Percentiles rank a stretch among this genome's conserved stretches.
Evolutionary conservation across 2,797 vertebrate species (phyloP).

Genomic region (Melanogrammus aeglefinus): DNA sequence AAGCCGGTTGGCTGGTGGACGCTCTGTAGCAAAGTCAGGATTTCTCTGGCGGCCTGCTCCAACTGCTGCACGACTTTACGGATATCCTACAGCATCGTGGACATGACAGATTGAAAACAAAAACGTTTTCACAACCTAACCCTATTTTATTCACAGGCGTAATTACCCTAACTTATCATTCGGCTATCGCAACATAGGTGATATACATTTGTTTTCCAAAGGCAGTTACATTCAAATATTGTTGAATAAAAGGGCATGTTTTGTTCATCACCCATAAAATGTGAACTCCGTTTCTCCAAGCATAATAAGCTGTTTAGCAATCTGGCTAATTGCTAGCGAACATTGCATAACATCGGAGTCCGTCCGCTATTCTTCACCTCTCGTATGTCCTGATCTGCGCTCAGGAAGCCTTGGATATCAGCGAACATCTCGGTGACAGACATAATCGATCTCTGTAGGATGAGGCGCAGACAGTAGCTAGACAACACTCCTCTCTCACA

Average conservation of each 20-base stretch:
- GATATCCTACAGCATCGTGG: constrained; percentile 80
- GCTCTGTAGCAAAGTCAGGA: constrained; percentile 90
- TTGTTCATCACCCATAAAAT: too few species aligned
- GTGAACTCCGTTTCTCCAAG: too few species aligned
- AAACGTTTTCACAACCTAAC: too few species aligned
- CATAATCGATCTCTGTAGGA: constrained; percentile 62
- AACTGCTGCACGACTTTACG: constrained; percentile 90
- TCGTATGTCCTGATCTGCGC: constrained; percentile 90
- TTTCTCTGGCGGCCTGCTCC: constrained; percentile 94
- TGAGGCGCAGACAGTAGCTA: background rate
- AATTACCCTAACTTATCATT: too few species aligned
- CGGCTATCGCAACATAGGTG: background rate
- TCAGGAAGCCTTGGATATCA: constrained; percentile 85
- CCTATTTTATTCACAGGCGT: too few species aligned
- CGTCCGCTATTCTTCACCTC: constrained; percentile 73
- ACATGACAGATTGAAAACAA: background rate
- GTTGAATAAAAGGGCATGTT: background rate
- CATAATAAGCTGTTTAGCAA: background rate
- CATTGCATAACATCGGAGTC: too few species aligned
- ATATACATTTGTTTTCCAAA: background rate
- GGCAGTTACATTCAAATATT: too few species aligned
- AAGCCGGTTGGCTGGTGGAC: constrained; percentile 93
- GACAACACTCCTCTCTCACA: background rate
- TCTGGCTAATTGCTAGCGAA: rapidly evolving
- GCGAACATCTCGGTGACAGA: constrained; percentile 93